Percentiles rank a stretch among this genome's conserved stretches.
These are phyloP conservation scores for Cisticola juncidis DNA, from an alignment of 2,113 vertebrate species.

Conservation along the genomic window DNA sequence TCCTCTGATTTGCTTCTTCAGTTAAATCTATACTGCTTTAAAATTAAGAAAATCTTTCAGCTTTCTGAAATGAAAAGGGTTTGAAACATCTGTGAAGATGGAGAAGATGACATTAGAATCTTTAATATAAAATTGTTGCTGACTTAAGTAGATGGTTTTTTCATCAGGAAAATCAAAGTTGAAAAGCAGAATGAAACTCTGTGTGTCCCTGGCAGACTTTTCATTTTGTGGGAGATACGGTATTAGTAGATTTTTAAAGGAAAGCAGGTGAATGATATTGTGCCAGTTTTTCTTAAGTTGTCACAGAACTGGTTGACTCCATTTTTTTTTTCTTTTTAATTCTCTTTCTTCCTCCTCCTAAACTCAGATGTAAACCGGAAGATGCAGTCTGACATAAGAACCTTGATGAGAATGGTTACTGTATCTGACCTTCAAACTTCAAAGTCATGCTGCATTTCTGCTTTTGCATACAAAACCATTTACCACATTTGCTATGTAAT, in stretches of 20 bases:
- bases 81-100: conserved; percentile 24
- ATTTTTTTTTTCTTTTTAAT: neutral
- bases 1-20: neutral
- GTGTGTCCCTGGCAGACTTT: neutral
- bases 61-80: neutral
- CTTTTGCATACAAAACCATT: conserved; percentile 4
- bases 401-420: neutral
- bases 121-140: neutral
- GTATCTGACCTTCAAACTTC: conserved; percentile 66
- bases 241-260: neutral
- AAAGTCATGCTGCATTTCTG: conserved; percentile 29
- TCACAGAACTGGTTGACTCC: neutral
- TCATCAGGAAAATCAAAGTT: neutral
- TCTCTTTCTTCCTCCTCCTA: neutral
- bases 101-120: neutral
- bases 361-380: neutral
- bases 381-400: neutral
- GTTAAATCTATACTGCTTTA: neutral
- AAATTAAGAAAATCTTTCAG: neutral
- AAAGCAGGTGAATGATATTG: neutral
- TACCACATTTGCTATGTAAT: neutral
- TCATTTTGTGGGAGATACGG: neutral
- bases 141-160: neutral
- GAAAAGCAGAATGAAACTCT: neutral
- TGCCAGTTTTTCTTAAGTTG: neutral